phyloP scores from a whole-genome alignment of 2,888 invertebrate genomes.

The Perithous albicinctus region DNA sequence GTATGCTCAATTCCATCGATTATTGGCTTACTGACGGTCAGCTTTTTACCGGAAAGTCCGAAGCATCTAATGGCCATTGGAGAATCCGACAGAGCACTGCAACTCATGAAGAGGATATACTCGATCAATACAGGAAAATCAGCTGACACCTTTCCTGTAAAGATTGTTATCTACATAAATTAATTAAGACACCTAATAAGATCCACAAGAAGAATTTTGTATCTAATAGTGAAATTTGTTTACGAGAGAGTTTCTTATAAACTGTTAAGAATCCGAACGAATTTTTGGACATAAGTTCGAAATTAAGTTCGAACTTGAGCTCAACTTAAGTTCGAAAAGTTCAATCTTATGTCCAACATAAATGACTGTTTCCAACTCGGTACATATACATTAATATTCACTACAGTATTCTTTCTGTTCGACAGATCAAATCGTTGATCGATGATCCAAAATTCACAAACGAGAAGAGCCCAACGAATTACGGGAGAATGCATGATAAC shows the following conservation, averaged over 20 bases:
- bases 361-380: no score
- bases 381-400: not conserved
- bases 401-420: conserved; percentile 29
- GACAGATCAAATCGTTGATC: conserved; percentile 84
- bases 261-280: no score
- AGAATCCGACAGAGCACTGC: conserved; percentile 88
- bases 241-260: no score
- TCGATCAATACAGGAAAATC: conserved; percentile 88
- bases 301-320: no score
- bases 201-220: no score
- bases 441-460: conserved; percentile 63
- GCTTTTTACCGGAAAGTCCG: conserved; percentile 91
- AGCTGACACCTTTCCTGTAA: conserved; percentile 89
- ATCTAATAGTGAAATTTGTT: not conserved
- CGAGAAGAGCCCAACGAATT: conserved; percentile 73
- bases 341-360: no score
- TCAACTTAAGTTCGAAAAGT: no score
- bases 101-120: conserved; percentile 89
- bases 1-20: conserved; percentile 88
- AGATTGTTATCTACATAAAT: conserved; percentile 39
- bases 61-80: conserved; percentile 91
- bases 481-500: conserved; percentile 87
- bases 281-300: no score
- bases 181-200: no score
- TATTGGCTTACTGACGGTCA: conserved; percentile 87